These are phyloP conservation scores for Heliconius cydno DNA, from an alignment of 2,888 invertebrate species.

Conservation along the genomic window DNA sequence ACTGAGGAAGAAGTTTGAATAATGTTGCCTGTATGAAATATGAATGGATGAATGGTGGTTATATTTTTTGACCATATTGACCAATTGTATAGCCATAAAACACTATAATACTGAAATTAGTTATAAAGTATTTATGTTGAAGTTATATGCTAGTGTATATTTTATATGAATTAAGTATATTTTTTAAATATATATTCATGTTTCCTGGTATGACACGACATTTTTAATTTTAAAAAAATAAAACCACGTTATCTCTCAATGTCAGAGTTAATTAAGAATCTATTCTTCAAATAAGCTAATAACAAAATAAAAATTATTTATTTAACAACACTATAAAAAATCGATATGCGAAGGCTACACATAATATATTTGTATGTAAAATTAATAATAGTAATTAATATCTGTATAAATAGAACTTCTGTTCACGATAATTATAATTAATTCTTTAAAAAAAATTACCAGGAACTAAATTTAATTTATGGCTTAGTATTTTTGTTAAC, in stretches of 20 bases:
- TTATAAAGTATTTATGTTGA: too few relatives aligned
- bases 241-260: conserved; percentile 31
- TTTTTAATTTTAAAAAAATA: background rate
- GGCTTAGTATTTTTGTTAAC: background rate
- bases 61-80: too few relatives aligned
- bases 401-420: conserved; percentile 3
- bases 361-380: background rate
- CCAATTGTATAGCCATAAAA: too few relatives aligned
- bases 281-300: conserved; percentile 35
- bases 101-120: too few relatives aligned
- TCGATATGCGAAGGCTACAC: conserved; percentile 10
- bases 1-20: too few relatives aligned
- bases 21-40: too few relatives aligned
- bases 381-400: conserved; percentile 18
- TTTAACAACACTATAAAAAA: conserved; percentile 16
- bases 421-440: conserved; percentile 1
- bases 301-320: conserved; percentile 21
- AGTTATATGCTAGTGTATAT: too few relatives aligned
- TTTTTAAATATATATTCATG: too few relatives aligned
- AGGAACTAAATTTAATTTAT: too few relatives aligned
- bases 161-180: too few relatives aligned
- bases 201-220: background rate
- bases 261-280: conserved; percentile 41
- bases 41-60: too few relatives aligned
- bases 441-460: background rate